Base-by-base conservation (phyloP, 2,888 invertebrate species). In the Melieria crassipennis region DNA sequence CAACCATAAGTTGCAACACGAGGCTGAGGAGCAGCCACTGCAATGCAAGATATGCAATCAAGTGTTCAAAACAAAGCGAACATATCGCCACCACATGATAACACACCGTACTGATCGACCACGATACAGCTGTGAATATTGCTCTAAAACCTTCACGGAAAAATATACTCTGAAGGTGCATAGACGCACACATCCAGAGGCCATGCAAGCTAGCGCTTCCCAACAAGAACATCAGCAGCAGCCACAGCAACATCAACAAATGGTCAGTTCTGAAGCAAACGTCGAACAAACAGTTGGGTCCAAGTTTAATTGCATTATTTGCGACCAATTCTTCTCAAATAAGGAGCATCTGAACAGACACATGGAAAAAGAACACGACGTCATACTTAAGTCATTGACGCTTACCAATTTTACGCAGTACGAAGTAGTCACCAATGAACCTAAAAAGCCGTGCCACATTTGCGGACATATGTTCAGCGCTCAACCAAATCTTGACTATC, bases 131-230 rank as follows among this genome's bases (percentile, higher is more conserved):
- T 85, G 85, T 50, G 76, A 83, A 13, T 73, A 72, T 50, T 85
- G 85, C 46, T 76, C 81, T 1, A 85, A 85, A 66, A 82, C 83
- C 0, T 85, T 85, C 70, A 83, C 84, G 0, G 85, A 86, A 64
- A 85, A 85, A 69, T 85, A 85, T 63, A 85, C 86, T 0, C 62
- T 85, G 3, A 85, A 86, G 65, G 81, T 85, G 2, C 85, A 85
- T 74, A 82, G 78, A 69, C 81, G 83, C 56, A 79, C 77, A 1
- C 79, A 81, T 57, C 70, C 81, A 50, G 75, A 75, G 65, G 60
- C 75, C 0, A 68, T 50, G 10, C 7, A 65, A n/a, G 7, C 68
- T 7, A 56, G 50, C 7, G 72, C 72, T 45, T 42, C 69, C 3
- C 58, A 61, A 7, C 73, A 72, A 7, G n/a, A 55, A 7, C 55